Conservation (phyloP, 2,113 vertebrate species). For the Hyperopisus bebe region DNA sequence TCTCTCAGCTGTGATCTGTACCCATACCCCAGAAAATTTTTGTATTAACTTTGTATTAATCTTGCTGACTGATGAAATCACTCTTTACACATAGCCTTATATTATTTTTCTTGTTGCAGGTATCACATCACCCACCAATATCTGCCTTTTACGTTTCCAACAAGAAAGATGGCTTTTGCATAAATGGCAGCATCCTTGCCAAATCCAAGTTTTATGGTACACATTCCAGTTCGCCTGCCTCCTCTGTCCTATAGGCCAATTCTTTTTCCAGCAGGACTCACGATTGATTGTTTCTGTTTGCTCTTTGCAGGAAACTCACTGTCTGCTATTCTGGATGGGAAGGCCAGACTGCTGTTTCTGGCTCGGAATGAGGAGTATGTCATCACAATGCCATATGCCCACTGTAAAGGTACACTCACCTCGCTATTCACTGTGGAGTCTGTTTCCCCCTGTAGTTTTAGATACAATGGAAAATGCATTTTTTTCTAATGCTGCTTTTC, state of each 20-base stretch:
- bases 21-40: not conserved
- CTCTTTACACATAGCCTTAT: not conserved
- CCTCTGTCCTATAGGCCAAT: not conserved
- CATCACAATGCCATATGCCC: slow-evolving; percentile 94
- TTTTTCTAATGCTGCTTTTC: not conserved
- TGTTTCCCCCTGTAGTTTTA: not conserved
- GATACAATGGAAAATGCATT: not conserved
- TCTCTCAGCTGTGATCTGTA: not conserved
- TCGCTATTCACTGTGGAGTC: not conserved
- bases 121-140: slow-evolving; percentile 91
- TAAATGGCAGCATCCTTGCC: slow-evolving; percentile 85
- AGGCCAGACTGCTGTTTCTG: slow-evolving; percentile 78
- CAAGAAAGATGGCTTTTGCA: slow-evolving; percentile 85
- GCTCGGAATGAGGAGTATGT: slow-evolving; percentile 80
- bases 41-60: not conserved
- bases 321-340: slow-evolving; percentile 86
- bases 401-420: slow-evolving; percentile 79
- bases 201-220: slow-evolving; percentile 94
- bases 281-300: not conserved
- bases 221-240: not conserved
- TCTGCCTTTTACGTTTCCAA: slow-evolving; percentile 94
- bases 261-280: not conserved
- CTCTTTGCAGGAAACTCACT: slow-evolving; percentile 77
- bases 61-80: not conserved
- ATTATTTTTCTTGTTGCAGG: slow-evolving; percentile 53